Base-by-base conservation (phyloP, 1,140 invertebrate species). In the Gryllus bimaculatus region DNA sequence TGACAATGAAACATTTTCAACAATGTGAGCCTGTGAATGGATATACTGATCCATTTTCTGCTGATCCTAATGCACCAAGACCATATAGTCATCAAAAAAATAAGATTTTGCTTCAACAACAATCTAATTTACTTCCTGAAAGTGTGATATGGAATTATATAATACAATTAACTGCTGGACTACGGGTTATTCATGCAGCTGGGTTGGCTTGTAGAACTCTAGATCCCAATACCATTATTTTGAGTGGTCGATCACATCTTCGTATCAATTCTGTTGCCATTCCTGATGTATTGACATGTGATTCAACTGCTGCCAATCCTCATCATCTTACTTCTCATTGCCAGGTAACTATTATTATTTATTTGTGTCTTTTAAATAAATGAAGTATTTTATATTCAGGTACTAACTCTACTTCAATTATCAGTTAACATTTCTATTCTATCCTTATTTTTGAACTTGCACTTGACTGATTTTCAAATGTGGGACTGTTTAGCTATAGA, bases 91-190 rank as follows among this genome's bases (percentile, higher is more conserved):
- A 95, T 85, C 93, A 93, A 86, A 95, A 94, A 87, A 95, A 94
- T 85, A 90, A 90, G 13, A 89, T 93, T 81, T 85, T 93, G 8
- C 84, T 90, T 84, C 90, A 93, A 86, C 86, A 79, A 74, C 75
- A 48, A 15, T 47, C 47, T 88, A 84, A 89, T 87, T 90, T 95
- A 86, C 87, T 99, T 78, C 93, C 96, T 0, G 98, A 99, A 85
- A 92, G 92, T 79, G 90, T 95, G 73, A 93, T 99, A 80, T 99
- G 98, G 97, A 94, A 93, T 81, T 96, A 98, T 81, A 92, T 99
- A 47, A 96, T 99, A 77, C 97, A 99, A 87, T 87, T 99, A 75
- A 98, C 95, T 66, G 95, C 96, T n/a, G 96, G 96, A 7, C 87
- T 99, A 75, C 89, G 97, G 74, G 91, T 94, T 76, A 95, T 99